Percentiles rank a stretch among this genome's conserved stretches.
phyloP scores from a whole-genome alignment of 2,888 invertebrate species.

The Chaetoderma sp. region DNA sequence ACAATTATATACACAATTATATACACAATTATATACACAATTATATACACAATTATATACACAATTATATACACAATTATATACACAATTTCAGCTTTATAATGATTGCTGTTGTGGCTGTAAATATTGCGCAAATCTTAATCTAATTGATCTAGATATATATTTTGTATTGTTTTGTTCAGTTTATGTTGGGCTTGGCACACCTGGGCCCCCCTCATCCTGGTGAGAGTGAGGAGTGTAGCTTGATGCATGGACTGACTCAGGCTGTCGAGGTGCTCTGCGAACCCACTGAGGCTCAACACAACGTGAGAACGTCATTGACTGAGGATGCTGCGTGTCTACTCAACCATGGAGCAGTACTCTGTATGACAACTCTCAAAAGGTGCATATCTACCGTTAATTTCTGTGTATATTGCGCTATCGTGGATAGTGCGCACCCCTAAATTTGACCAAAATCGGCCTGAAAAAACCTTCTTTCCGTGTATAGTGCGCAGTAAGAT shows the following conservation, averaged over 20 bases:
- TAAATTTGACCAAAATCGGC: too few species aligned
- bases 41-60: too few species aligned
- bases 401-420: too few species aligned
- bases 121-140: too few species aligned
- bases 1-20: too few species aligned
- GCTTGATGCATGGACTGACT: conserved; percentile 84
- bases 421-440: too few species aligned
- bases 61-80: too few species aligned
- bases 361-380: conserved; percentile 89
- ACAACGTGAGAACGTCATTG: conserved; percentile 72
- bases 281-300: conserved; percentile 84
- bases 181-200: conserved; percentile 87
- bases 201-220: conserved; percentile 80
- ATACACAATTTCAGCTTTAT: conserved; percentile 24
- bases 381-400: conserved; percentile 46
- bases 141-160: not conserved
- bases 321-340: conserved; percentile 70
- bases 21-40: too few species aligned
- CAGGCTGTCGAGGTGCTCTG: conserved; percentile 88
- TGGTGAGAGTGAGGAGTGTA: conserved; percentile 46
- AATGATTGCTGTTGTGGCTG: too few species aligned
- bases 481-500: too few species aligned
- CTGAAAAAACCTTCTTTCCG: too few species aligned
- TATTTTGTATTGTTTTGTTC: conserved; percentile 39
- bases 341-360: conserved; percentile 81